phyloP scores from a whole-genome alignment of 2,797 vertebrate species.

The Trichosurus vulpecula region DNA sequence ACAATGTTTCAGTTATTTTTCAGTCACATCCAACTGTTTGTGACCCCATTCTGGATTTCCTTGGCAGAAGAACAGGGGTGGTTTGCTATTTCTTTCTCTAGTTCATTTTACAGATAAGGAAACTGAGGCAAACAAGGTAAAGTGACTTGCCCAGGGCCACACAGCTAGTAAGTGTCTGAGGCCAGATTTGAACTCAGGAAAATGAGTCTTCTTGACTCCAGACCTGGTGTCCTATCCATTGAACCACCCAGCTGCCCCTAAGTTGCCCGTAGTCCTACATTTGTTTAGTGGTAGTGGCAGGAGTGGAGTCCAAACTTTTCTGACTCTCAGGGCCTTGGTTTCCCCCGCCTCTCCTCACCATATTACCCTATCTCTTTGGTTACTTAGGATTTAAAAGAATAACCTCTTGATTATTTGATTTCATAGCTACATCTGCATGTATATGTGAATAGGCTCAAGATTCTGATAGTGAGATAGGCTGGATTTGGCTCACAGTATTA shows the following conservation, averaged over 20 bases:
- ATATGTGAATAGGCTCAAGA: constrained; percentile 39
- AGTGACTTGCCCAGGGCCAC: not conserved
- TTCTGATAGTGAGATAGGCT: constrained; percentile 39
- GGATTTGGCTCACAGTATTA: constrained; percentile 51
- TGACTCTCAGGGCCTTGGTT: not conserved
- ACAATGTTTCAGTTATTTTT: too few species aligned
- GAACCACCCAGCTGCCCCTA: not conserved
- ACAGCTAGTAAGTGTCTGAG: not conserved
- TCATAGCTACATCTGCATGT: not conserved
- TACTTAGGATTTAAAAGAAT: not conserved
- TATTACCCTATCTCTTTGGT: not conserved
- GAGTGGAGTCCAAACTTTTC: not conserved
- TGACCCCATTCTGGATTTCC: too few species aligned
- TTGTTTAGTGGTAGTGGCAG: not conserved
- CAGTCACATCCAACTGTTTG: too few species aligned
- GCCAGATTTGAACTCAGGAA: not conserved
- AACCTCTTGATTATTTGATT: not conserved
- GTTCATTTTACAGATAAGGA: not conserved
- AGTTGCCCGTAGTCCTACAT: not conserved
- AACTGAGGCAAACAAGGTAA: not conserved
- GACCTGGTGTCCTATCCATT: not conserved
- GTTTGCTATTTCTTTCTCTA: not conserved
- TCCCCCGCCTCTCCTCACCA: not conserved
- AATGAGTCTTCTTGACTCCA: not conserved
- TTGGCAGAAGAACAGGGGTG: not conserved